Conservation (phyloP, 1,140 invertebrate genomes). For the Dendroctonus ponderosae region DNA sequence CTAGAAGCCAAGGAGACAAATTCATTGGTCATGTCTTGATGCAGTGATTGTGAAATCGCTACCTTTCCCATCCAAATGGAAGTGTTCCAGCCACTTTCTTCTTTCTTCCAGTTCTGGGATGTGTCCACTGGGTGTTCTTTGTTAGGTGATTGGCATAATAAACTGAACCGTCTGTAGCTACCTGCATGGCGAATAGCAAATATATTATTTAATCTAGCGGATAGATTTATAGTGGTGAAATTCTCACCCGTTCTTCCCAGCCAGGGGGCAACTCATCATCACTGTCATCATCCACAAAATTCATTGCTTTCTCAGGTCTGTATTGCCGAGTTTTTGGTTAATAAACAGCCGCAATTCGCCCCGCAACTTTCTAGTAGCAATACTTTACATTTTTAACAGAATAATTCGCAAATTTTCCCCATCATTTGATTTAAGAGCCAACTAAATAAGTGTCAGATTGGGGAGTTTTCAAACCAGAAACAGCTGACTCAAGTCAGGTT, state of each 20-base stretch:
- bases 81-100: conserved; percentile 83
- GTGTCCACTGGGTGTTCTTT: conserved; percentile 86
- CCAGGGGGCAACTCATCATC: conserved; percentile 91
- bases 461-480: too few relatives aligned
- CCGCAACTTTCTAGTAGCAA: too few relatives aligned
- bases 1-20: neutral
- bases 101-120: conserved; percentile 83
- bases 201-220: neutral
- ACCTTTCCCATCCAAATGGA: conserved; percentile 84
- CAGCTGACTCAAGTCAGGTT: too few relatives aligned
- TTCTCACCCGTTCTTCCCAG: conserved; percentile 79
- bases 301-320: conserved; percentile 35
- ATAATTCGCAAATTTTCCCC: too few relatives aligned
- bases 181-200: conserved; percentile 5
- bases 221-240: neutral
- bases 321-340: too few relatives aligned
- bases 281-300: conserved; percentile 76
- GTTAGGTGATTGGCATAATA: conserved; percentile 86
- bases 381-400: too few relatives aligned
- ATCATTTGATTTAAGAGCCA: too few relatives aligned
- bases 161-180: conserved; percentile 82
- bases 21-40: neutral
- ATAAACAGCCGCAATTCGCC: too few relatives aligned
- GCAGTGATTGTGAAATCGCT: neutral
- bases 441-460: too few relatives aligned